Conservation (phyloP, 2,113 vertebrate genomes). For the Chlamydotis undulata region DNA sequence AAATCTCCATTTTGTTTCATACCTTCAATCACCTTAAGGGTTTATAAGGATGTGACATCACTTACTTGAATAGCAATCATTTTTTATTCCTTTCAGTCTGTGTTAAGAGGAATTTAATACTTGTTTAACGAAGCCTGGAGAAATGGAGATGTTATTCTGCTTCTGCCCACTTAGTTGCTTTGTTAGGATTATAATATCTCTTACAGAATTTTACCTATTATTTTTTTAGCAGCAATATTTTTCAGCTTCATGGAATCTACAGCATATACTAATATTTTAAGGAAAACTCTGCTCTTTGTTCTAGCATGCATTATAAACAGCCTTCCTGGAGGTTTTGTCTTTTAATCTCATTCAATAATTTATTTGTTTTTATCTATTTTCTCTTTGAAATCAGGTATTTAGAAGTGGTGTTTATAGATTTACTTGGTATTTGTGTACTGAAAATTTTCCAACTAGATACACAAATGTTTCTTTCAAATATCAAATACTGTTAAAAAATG, state of each 20-base stretch:
- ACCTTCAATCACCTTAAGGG: not conserved
- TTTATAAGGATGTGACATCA: not conserved
- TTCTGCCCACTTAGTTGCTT: not conserved
- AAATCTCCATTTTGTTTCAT: not conserved
- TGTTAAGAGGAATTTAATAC: not conserved
- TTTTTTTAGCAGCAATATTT: not conserved
- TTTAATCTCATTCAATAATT: conserved; percentile 8
- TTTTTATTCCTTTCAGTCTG: not conserved
- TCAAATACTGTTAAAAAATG: not conserved
- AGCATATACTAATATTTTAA: not conserved
- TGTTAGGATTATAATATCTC: not conserved
- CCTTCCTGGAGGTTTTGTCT: not conserved
- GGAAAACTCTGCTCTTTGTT: not conserved
- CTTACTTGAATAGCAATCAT: not conserved
- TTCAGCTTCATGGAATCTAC: not conserved
- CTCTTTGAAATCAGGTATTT: not conserved
- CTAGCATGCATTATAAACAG: not conserved
- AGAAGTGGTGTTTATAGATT: not conserved
- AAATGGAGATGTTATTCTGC: not conserved
- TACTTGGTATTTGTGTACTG: not conserved
- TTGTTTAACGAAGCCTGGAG: not conserved
- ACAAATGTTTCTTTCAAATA: not conserved
- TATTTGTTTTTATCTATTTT: not conserved
- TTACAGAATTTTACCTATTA: not conserved
- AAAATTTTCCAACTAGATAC: not conserved